phyloP scores from a whole-genome alignment of 2,113 vertebrate genomes.

The Uropsilus gracilis region DNA sequence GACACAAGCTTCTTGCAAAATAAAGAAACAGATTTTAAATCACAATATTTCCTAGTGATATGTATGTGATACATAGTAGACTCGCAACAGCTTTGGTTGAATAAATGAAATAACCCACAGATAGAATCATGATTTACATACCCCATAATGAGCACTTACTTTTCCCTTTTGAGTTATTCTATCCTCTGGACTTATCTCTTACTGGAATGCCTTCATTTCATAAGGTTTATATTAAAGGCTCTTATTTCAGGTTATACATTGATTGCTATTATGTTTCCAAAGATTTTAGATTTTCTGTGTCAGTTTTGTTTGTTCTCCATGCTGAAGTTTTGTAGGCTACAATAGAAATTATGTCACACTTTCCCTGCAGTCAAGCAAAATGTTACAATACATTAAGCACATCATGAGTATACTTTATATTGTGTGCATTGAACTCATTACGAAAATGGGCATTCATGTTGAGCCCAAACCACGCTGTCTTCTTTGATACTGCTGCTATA shows the following conservation, averaged over 20 bases:
- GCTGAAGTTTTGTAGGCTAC: not conserved
- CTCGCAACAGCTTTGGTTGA: not conserved
- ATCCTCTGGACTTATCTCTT: not conserved
- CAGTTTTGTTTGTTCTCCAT: not conserved
- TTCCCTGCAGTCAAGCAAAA: not conserved
- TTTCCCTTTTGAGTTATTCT: not conserved
- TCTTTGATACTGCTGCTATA: not conserved
- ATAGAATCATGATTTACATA: not conserved
- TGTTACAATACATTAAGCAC: not conserved
- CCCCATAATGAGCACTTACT: not conserved
- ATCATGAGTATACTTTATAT: not conserved
- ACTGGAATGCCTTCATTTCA: not conserved
- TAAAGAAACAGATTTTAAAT: not conserved
- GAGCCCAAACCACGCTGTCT: not conserved
- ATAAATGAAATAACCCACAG: not conserved
- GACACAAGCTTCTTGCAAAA: not conserved
- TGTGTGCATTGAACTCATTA: not conserved
- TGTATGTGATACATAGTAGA: not conserved
- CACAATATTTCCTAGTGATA: not conserved
- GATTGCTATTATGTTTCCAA: not conserved
- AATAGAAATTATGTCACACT: not conserved
- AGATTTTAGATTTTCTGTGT: not conserved
- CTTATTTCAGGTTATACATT: not conserved
- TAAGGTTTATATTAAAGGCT: not conserved
- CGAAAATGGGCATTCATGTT: not conserved